phyloP scores from a whole-genome alignment of 2,888 invertebrate species.

The Cylloceria caligata region DNA sequence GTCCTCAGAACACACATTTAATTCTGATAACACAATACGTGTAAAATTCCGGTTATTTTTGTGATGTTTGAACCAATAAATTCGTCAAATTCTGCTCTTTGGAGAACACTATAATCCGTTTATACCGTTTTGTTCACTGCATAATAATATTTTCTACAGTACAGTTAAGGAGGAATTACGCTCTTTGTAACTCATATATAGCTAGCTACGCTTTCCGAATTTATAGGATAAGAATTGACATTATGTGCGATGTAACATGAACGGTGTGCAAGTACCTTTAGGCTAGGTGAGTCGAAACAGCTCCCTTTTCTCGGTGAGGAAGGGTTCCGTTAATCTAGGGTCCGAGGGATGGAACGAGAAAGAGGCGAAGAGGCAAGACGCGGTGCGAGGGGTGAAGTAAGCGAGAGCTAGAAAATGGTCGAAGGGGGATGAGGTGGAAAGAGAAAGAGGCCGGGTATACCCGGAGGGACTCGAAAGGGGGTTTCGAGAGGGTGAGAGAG shows the following conservation, averaged over 20 bases:
- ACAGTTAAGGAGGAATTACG: not conserved
- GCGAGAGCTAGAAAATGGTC: conserved; percentile 61
- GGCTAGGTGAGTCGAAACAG: conserved; percentile 79
- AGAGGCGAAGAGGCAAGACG: conserved; percentile 49
- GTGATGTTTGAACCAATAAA: too few relatives aligned
- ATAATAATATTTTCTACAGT: not conserved
- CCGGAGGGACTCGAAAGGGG: conserved; percentile 69
- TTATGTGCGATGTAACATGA: not conserved
- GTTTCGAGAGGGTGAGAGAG: conserved; percentile 72
- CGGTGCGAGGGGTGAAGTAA: conserved; percentile 60
- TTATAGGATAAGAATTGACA: not conserved
- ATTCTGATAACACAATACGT: too few relatives aligned
- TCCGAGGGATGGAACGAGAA: conserved; percentile 76
- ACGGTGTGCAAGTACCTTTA: conserved; percentile 75
- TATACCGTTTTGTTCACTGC: not conserved
- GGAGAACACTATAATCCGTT: not conserved
- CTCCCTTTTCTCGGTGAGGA: conserved; percentile 78
- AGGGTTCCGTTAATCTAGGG: conserved; percentile 83
- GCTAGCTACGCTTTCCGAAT: not conserved
- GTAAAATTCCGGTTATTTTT: too few relatives aligned
- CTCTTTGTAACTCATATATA: not conserved
- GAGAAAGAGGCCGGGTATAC: conserved; percentile 70
- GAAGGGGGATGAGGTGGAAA: conserved; percentile 65
- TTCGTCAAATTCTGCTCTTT: too few relatives aligned
- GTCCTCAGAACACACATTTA: too few relatives aligned